phyloP scores from a whole-genome alignment of 2,797 vertebrate genomes.

The Podarcis siculus region DNA sequence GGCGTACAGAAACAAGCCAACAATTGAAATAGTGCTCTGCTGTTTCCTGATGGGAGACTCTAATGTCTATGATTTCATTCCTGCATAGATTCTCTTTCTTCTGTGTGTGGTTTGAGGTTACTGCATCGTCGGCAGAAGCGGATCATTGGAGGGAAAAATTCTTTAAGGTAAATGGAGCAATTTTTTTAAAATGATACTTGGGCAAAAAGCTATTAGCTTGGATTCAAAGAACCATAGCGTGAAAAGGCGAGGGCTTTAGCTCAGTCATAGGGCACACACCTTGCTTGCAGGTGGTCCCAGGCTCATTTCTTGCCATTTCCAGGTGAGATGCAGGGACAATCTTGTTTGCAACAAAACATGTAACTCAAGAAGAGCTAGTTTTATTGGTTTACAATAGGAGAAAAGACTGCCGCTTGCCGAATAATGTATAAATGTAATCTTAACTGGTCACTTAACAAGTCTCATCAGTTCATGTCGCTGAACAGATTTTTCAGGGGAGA shows the following conservation, averaged over 20 bases:
- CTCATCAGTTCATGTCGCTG: background rate
- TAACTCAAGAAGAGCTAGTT: constrained; percentile 40
- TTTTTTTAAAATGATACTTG: background rate
- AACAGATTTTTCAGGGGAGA: constrained; percentile 7
- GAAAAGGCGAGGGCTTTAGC: background rate
- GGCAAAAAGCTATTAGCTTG: constrained; percentile 8
- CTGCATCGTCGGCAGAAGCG: constrained; percentile 91
- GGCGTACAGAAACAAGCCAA: too few species aligned
- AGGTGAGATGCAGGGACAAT: background rate
- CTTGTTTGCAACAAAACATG: constrained; percentile 40
- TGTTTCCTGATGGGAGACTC: background rate
- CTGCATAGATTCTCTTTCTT: constrained; percentile 82
- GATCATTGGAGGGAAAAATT: constrained; percentile 96
- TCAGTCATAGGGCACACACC: background rate
- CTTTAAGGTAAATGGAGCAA: constrained; percentile 85
- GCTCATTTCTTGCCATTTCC: background rate
- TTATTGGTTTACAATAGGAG: constrained; percentile 27
- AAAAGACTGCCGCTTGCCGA: constrained; percentile 19
- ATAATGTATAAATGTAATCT: background rate
- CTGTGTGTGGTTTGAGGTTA: constrained; percentile 89
- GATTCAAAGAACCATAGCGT: background rate
- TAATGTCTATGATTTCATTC: constrained; percentile 50
- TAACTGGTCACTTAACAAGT: too few species aligned
- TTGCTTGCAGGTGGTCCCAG: background rate
- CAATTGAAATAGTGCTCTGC: background rate